Percentiles rank a stretch among this genome's conserved stretches.
These are phyloP conservation scores for Thecophora atra DNA, from an alignment of 2,888 invertebrate genomes.

Conservation along the genomic window DNA sequence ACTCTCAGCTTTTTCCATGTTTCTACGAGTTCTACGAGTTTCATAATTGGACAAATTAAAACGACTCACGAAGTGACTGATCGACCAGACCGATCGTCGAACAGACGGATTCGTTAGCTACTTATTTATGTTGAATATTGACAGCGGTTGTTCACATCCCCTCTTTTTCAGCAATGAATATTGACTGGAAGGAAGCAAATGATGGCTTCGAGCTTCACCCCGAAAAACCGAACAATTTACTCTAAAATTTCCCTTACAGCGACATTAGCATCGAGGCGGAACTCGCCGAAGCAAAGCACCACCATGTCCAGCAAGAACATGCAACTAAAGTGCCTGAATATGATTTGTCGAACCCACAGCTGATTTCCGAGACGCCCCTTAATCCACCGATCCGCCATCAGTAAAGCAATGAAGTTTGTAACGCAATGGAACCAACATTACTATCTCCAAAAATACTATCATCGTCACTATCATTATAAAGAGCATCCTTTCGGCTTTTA, in stretches of 20 bases:
- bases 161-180: neutral
- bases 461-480: neutral
- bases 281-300: neutral
- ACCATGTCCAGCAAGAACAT: neutral
- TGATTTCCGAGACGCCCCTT: conserved; percentile 14
- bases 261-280: neutral
- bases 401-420: no score
- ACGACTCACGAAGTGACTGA: neutral
- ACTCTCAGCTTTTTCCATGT: neutral
- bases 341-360: conserved; percentile 8
- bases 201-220: conserved; percentile 1
- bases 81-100: no score
- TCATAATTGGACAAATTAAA: neutral
- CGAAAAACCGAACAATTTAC: neutral
- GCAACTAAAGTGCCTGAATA: conserved; percentile 21
- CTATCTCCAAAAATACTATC: neutral
- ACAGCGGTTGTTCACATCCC: conserved; percentile 17
- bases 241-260: conserved; percentile 1
- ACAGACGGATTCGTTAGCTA: conserved; percentile 1
- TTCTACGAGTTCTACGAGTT: neutral
- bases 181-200: neutral
- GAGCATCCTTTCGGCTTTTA: no score
- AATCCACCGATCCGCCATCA: neutral
- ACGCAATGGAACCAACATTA: neutral
- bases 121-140: conserved; percentile 17